Evolutionary conservation across 2,888 invertebrate species (phyloP), one percentile per base, ranked within the genome.

Genomic region (Drosophila ezoana): DNA sequence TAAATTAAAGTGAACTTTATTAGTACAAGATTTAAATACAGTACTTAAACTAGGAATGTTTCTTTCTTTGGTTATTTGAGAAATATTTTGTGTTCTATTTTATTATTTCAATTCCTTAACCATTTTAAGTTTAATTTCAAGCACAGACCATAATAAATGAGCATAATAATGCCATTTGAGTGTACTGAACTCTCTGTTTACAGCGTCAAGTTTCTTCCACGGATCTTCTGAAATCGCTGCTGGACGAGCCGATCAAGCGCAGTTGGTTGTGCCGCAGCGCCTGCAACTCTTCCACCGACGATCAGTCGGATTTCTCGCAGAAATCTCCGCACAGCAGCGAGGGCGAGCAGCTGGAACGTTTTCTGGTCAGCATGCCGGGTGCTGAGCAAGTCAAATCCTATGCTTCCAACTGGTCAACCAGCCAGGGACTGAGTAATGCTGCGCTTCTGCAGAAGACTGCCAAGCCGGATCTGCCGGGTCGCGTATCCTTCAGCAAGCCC

Each of bases 181-280:
- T 0, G 10, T 13, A 13, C 6, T 13, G 9, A 14, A 11, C 10
- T 33, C 16, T 37, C 10, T 13, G 2, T 8, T 48, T 35, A 4
- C 59, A 87, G 88, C 71, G 79, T 0, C 83, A 88, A 51, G 72
- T 89, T 1, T 92, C 92, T 1, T 92, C 92, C 4, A 91, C 92
- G 35, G 91, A 91, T 78, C 64, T 92, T n/a, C 76, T 92, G 0
- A 92, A 92, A 60, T 71, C 92, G 0, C 70, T 92, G 45, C 59
- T 92, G 45, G 91, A 91, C 41, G 92, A 92, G 68, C 92, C 92
- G 20, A 92, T 92, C 20, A 92, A 92, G 81, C 91, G 93, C 90
- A 93, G 94, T 90, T 94, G 94, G 93, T 89, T 91, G 67, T 89
- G 92, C 91, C 85, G 86, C 64, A 72, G 78, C 47, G 77, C 79